phyloP scores from a whole-genome alignment of 2,888 invertebrate species.

The Nomada lathburiana region DNA sequence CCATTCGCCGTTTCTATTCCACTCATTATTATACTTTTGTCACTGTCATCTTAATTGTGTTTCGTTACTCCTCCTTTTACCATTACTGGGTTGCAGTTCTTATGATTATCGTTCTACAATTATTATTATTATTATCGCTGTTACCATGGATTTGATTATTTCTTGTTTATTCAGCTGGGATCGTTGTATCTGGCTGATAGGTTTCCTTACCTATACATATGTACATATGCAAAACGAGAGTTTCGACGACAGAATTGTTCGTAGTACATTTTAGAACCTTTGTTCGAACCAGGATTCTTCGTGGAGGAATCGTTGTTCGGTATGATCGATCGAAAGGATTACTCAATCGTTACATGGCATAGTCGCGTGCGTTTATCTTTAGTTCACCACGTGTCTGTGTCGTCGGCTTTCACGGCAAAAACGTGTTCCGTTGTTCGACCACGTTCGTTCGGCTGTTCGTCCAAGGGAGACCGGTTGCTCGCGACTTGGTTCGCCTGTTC shows the following conservation, averaged over 20 bases:
- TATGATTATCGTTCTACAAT: background rate
- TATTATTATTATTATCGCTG: background rate
- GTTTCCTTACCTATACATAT: constrained; percentile 69
- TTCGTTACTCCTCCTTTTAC: background rate
- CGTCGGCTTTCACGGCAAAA: background rate
- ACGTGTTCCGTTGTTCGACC: constrained; percentile 15
- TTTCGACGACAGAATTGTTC: constrained; percentile 61
- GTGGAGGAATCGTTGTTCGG: constrained; percentile 24
- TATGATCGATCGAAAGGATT: constrained; percentile 55
- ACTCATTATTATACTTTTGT: background rate
- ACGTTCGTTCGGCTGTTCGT: constrained; percentile 14
- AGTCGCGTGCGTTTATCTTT: constrained; percentile 5
- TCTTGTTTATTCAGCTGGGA: constrained; percentile 67
- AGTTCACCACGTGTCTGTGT: background rate
- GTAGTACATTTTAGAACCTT: constrained; percentile 55
- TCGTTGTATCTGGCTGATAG: constrained; percentile 62
- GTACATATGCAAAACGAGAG: constrained; percentile 41
- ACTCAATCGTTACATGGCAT: constrained; percentile 23
- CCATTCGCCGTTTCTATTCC: background rate
- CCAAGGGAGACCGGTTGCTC: background rate
- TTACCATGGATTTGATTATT: constrained; percentile 37
- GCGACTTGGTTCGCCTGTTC: background rate
- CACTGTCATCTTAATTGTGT: background rate
- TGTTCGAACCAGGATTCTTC: constrained; percentile 45
- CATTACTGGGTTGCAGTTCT: background rate